Evolutionary conservation across 1,140 invertebrate species (phyloP), one percentile per base, ranked within the genome.

Genomic region (Drosophila parvula): DNA sequence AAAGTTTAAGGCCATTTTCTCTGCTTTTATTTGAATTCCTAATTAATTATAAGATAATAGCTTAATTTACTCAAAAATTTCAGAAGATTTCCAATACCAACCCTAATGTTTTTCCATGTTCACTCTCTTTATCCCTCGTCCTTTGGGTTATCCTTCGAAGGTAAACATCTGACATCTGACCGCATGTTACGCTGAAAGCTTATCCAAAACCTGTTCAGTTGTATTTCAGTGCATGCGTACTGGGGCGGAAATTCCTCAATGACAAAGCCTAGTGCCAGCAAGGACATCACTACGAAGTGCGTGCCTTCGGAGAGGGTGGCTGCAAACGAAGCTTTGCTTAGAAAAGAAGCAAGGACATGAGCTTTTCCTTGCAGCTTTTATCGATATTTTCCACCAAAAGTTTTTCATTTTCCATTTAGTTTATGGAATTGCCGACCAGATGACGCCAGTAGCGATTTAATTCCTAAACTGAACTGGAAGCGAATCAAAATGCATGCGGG

Each of bases 141-240:
- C 18, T 16, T 32, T 38, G 10, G 0, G 16, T 16, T 60, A 11
- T 62, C 18, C 11, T 12, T 12, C 22, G 55, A 70, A 60, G 30
- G 22, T 62, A 71, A 85, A 85, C 82, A 85, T 86, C 65, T 85
- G 82, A 86, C 67, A 68, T 38, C 51, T 48, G 50, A 75, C 38
- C 81, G 80, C 81, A 85, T 86, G 78, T 67, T 77, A 78, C 27
- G 44, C 34, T 30, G 16, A 70, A 69, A 70, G 64, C 64, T 70
- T 10, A 0, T 10, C 2, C 18, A 18, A 58, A 67, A 50, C 50
- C 22, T 74, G 70, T 63, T 64, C 34, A 10, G 22, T 53, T 53
- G 32, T 43, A n/a, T 16, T 27, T 43, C 11, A 55, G 81, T 85
- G 74, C 81, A 85, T 85, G 81, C 81, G 81, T 85, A 85, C 53